Conservation (phyloP, 2,113 vertebrate genomes). For the Cryptomyrus ogoouensis region DNA sequence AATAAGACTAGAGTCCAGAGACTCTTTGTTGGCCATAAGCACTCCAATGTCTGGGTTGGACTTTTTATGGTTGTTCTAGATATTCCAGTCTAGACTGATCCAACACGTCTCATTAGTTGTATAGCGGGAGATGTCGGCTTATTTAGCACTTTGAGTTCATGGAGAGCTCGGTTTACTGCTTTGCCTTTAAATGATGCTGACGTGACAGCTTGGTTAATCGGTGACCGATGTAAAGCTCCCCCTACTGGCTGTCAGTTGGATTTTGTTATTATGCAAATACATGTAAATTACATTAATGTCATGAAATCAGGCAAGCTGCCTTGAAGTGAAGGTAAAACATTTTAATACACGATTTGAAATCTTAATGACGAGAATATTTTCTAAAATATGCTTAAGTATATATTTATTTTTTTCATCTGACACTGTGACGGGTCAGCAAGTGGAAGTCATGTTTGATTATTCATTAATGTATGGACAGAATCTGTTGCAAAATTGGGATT, state of each 20-base stretch:
- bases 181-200: slow-evolving; percentile 2
- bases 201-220: neutral
- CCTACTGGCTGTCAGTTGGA: neutral
- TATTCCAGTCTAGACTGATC: neutral
- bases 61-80: neutral
- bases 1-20: neutral
- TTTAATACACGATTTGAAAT: neutral
- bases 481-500: neutral
- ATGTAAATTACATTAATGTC: slow-evolving; percentile 4
- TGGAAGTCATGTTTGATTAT: neutral
- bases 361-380: neutral
- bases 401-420: neutral
- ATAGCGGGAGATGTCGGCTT: neutral
- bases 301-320: neutral
- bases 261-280: neutral
- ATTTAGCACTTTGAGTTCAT: neutral
- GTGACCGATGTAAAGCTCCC: neutral
- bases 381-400: no score
- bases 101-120: neutral
- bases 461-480: neutral
- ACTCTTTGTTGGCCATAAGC: neutral
- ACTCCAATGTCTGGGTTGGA: neutral
- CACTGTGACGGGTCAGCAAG: neutral
- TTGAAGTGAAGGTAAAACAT: neutral
- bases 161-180: neutral